Percentiles rank a stretch among this genome's conserved stretches.
Evolutionary conservation across 2,113 vertebrate genomes (phyloP).

Genomic region (Microcebus lehilahytsara): DNA sequence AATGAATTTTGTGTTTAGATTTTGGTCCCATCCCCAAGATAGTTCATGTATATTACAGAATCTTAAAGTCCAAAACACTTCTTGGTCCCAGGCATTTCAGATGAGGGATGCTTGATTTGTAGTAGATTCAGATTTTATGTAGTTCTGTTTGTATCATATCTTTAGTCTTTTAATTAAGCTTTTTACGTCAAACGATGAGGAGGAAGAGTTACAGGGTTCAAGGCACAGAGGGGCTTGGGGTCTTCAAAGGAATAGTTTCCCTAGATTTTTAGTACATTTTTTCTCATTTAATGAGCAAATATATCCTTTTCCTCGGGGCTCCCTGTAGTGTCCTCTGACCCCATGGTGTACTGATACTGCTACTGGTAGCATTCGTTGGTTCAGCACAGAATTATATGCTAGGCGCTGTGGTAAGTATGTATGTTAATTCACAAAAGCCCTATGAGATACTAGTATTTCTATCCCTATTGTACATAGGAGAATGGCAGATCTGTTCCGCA

Average conservation of each 20-base stretch:
- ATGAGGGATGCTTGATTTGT: background rate
- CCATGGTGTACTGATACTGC: background rate
- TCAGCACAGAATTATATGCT: background rate
- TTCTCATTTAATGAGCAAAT: slow-evolving; percentile 5
- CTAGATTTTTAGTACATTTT: background rate
- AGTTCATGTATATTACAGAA: background rate
- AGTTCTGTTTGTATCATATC: background rate
- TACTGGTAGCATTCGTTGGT: background rate
- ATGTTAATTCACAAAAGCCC: background rate
- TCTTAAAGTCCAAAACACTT: background rate
- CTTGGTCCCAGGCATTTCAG: background rate
- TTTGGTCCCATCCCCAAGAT: background rate
- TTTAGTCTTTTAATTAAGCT: slow-evolving; percentile 19
- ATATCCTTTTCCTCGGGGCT: background rate
- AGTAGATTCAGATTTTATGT: background rate
- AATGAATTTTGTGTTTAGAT: background rate
- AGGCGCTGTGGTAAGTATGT: background rate
- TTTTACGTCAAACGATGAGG: slow-evolving; percentile 1
- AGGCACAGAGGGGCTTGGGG: background rate
- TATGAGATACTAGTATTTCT: background rate
- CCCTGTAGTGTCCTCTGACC: background rate
- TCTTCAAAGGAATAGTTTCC: slow-evolving; percentile 4
- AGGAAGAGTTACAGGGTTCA: background rate
- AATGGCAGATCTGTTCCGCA: background rate
- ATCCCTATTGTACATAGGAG: background rate